These are phyloP conservation scores for Punctoribates punctum DNA, from an alignment of 2,888 invertebrate species.

Conservation along the genomic window DNA sequence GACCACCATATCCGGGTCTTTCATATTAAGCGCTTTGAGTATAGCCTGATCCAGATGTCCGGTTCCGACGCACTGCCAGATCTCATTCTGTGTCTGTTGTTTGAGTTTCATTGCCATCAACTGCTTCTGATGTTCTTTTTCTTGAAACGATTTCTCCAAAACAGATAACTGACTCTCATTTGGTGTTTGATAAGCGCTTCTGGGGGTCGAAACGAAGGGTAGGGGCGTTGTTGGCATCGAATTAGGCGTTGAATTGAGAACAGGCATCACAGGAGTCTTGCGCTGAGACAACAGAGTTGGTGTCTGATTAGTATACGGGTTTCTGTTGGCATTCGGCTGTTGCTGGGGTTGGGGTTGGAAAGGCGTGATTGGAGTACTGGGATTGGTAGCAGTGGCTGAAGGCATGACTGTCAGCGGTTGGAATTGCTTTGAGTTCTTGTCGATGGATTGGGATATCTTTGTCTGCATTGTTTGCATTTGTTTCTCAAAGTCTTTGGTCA, in stretches of 20 bases:
- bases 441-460: not conserved
- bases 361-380: not conserved
- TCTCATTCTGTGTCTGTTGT: not conserved
- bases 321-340: not conserved
- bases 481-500: slow-evolving; percentile 17
- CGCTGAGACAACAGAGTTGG: not conserved
- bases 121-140: not conserved
- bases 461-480: slow-evolving; percentile 19
- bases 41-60: slow-evolving; percentile 17
- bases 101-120: not conserved
- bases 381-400: not conserved
- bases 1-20: slow-evolving; percentile 14
- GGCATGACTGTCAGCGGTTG: not conserved
- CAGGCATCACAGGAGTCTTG: not conserved
- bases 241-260: not conserved
- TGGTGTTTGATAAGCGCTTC: not conserved
- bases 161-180: not conserved
- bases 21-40: slow-evolving; percentile 25
- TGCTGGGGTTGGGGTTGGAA: not conserved
- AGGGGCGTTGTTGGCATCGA: slow-evolving; percentile 11
- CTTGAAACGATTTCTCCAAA: not conserved
- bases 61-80: not conserved
- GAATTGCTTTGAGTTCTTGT: not conserved
- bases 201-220: not conserved
- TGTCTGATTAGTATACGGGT: not conserved